These are phyloP conservation scores for Notechis scutatus DNA, from an alignment of 2,113 vertebrate species.

Conservation along the genomic window DNA sequence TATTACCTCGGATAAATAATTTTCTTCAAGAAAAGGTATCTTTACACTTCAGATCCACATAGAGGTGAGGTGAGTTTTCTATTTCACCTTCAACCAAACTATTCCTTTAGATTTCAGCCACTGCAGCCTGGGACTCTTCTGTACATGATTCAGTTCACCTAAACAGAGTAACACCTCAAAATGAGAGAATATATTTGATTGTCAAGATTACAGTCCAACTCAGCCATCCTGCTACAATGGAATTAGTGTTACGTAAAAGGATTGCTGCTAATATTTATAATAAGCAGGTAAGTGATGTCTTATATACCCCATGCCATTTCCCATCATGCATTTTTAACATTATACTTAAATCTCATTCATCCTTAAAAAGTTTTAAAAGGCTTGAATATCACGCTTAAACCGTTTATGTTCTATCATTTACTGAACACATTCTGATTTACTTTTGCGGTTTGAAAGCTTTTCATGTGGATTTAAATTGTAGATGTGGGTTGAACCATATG, in stretches of 20 bases:
- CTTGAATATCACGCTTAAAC: not conserved
- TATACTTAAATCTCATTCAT: not conserved
- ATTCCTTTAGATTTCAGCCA: constrained; percentile 79
- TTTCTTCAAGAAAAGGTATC: not conserved
- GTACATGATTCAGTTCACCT: constrained; percentile 93
- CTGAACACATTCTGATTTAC: not conserved
- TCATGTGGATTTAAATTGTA: not conserved
- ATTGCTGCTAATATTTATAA: constrained; percentile 97
- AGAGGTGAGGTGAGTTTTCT: not conserved
- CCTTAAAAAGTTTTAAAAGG: not conserved
- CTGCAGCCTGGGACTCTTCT: constrained; percentile 95
- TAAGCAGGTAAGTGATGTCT: constrained; percentile 80
- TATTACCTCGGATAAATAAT: not conserved
- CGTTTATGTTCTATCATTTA: not conserved
- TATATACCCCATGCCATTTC: not conserved
- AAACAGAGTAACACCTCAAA: constrained; percentile 88
- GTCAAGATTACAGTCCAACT: constrained; percentile 94
- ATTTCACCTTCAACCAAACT: constrained; percentile 8
- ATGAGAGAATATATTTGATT: constrained; percentile 93
- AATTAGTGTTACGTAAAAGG: constrained; percentile 92
- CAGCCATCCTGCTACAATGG: constrained; percentile 93
- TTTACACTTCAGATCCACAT: not conserved
- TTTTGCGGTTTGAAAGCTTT: not conserved
- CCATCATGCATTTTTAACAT: not conserved
- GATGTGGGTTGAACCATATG: not conserved